phyloP scores from a whole-genome alignment of 2,888 invertebrate species.

The Leptopilina syphax region DNA sequence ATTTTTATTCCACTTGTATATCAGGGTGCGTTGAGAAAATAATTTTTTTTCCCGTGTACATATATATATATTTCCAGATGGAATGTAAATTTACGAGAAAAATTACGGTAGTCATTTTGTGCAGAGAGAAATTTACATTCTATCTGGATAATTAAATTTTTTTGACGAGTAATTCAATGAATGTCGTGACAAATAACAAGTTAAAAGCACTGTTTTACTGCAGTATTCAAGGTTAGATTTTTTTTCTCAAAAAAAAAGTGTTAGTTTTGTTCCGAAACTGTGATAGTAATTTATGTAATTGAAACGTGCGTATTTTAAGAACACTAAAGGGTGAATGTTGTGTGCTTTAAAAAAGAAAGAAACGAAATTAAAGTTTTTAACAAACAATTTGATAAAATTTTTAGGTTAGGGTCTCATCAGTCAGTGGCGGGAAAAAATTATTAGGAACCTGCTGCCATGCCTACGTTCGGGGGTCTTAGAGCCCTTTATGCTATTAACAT shows the following conservation, averaged over 20 bases:
- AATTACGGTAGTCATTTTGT: no score
- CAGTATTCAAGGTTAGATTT: conserved; percentile 42
- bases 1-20: neutral
- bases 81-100: no score
- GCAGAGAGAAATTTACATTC: no score
- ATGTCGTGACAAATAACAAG: conserved; percentile 41
- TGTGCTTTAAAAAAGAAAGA: neutral
- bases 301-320: conserved; percentile 32
- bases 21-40: no score
- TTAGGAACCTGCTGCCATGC: no score
- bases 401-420: neutral
- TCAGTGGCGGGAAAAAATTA: no score
- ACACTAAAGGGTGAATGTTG: conserved; percentile 13
- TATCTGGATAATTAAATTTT: neutral
- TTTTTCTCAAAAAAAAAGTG: conserved; percentile 29
- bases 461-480: no score
- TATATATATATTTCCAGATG: no score
- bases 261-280: conserved; percentile 41
- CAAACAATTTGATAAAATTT: neutral
- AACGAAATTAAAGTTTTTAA: neutral
- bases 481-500: no score
- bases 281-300: conserved; percentile 41
- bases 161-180: conserved; percentile 40
- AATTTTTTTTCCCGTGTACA: no score
- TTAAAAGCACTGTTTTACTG: conserved; percentile 41